These are phyloP conservation scores for Cynoglossus semilaevis DNA, from an alignment of 2,113 vertebrate genomes.

Conservation along the genomic window DNA sequence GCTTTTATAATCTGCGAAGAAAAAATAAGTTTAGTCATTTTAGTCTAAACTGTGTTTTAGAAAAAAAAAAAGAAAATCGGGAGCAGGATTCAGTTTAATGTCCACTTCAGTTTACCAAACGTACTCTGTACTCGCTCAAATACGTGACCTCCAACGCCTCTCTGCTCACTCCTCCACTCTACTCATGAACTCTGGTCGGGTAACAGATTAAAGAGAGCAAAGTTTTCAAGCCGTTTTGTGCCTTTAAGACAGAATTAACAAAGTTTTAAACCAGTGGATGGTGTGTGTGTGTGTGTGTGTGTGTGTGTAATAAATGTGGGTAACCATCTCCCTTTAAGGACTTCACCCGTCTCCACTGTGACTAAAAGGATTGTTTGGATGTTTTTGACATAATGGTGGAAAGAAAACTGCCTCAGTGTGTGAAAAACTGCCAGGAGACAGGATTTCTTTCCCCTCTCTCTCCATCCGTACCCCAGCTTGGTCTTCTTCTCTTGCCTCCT, in stretches of 20 bases:
- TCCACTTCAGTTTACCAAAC: no score
- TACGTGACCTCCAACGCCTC: no score
- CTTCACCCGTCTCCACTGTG: constrained; percentile 67
- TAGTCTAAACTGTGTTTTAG: no score
- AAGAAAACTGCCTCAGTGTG: constrained; percentile 53
- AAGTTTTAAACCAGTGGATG: constrained; percentile 50
- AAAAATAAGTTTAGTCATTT: no score
- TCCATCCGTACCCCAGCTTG: constrained; percentile 21
- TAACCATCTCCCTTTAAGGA: constrained; percentile 56
- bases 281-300: constrained; percentile 36
- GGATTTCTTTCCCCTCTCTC: constrained; percentile 14
- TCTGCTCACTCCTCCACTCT: no score
- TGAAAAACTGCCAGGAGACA: constrained; percentile 61
- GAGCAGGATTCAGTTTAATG: no score
- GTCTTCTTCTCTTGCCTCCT: constrained; percentile 20
- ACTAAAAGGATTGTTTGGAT: constrained; percentile 74
- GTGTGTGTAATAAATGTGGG: constrained; percentile 12
- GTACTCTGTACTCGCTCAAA: no score
- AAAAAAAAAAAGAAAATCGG: no score
- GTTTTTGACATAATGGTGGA: constrained; percentile 59
- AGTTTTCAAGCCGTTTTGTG: no score
- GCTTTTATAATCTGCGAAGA: no score
- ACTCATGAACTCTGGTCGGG: no score
- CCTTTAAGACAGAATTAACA: constrained; percentile 55
- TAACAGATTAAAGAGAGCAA: no score